Evolutionary conservation across 1,140 invertebrate genomes (phyloP), one percentile per base, ranked within the genome.

Genomic region (Wasmannia auropunctata): DNA sequence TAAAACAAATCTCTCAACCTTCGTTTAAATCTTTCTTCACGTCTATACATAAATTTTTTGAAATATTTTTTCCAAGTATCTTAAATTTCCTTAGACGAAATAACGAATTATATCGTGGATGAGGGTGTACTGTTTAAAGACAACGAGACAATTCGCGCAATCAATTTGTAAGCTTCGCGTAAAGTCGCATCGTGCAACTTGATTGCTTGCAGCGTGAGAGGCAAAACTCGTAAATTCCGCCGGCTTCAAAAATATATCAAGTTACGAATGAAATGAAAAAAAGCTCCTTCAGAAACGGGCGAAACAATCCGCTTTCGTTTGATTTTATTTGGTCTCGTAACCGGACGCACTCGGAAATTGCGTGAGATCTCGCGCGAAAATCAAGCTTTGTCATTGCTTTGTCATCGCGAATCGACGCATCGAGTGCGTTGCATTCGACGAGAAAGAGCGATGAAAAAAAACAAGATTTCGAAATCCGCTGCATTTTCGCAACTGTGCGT

Each of bases 171-270:
- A 83, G 51, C 51, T 43, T 74, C 14, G 28, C 65, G 37, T 25
- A 31, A 81, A 56, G 51, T 83, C 65, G 67, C 28, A 46, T 46
- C 65, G 34, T 40, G 49, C n/a, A 16, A 43, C 67, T 74, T 74
- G 79, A 74, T 83, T 83, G 79, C 67, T 60, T 43, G 19, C 25
- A 58, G 67, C 4, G 25, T n/a, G 37, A 58, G 67, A 72, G 22
- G 34, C 16, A 58, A 79, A 81, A 31, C 51, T 58, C 25, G 67
- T 74, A 74, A 83, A 83, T 83, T 74, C n/a, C 22, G 6, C 14
- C 31, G 25, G 37, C 37, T 83, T 72, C 51, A 74, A 83, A 83
- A 83, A 83, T 83, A 74, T 83, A 83, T 83, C 51, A 54, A 83
- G 51, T 83, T 83, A 81, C 77, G 34, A 56, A n/a, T 10, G 54